phyloP scores from a whole-genome alignment of 2,113 vertebrate genomes.

The Tetrax tetrax region DNA sequence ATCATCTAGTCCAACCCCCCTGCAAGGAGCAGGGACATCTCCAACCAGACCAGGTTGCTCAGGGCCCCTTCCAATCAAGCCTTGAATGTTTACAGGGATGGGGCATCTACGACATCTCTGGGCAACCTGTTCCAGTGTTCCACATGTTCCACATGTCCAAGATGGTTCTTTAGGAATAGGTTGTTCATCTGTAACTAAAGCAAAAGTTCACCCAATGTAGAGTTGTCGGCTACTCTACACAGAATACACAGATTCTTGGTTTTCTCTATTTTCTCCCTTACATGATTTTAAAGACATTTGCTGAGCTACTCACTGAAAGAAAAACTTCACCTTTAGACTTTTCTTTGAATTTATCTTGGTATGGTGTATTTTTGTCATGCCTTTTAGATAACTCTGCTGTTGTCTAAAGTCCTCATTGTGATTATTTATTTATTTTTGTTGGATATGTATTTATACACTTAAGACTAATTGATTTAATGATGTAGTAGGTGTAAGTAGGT shows the following conservation, averaged over 20 bases:
- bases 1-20: too few species aligned
- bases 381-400: neutral
- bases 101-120: too few species aligned
- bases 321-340: constrained; percentile 21
- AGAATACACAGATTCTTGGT: constrained; percentile 8
- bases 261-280: neutral
- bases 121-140: too few species aligned
- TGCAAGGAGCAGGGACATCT: too few species aligned
- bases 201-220: neutral
- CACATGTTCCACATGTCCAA: neutral
- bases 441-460: neutral
- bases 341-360: constrained; percentile 48
- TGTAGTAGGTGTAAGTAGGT: neutral
- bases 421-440: constrained; percentile 3
- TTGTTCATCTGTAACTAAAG: neutral
- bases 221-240: neutral
- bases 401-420: neutral
- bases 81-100: too few species aligned
- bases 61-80: too few species aligned
- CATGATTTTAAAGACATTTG: neutral
- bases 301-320: neutral
- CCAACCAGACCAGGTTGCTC: too few species aligned
- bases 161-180: constrained; percentile 2
- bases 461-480: constrained; percentile 27
- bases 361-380: neutral